Percentiles rank a stretch among this genome's conserved stretches.
These are phyloP conservation scores for Leptinotarsa rubiginosa DNA, from an alignment of 2,888 invertebrate species.

Conservation along the genomic window DNA sequence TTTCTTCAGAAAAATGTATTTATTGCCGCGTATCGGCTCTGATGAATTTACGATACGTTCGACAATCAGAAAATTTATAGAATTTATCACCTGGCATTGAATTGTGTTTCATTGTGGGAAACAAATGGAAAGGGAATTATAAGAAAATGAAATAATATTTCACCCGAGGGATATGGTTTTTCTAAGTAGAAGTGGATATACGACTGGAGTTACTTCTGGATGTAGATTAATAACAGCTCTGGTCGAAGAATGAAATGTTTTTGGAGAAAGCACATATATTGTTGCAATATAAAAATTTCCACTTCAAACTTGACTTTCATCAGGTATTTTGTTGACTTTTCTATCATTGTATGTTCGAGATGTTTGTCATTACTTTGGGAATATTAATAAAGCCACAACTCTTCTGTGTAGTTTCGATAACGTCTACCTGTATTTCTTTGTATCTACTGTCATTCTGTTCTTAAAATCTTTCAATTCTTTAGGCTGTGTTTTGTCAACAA, in stretches of 20 bases:
- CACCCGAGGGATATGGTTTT: constrained; percentile 34
- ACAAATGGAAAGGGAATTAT: constrained; percentile 35
- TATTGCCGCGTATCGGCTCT: constrained; percentile 44
- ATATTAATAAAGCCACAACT: too few species aligned
- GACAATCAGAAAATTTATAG: constrained; percentile 37
- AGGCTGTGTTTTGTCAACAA: too few species aligned
- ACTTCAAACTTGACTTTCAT: too few species aligned
- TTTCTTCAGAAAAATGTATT: constrained; percentile 47
- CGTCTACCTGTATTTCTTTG: too few species aligned
- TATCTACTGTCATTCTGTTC: too few species aligned
- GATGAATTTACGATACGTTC: constrained; percentile 33
- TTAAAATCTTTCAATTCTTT: too few species aligned
- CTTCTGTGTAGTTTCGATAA: too few species aligned
- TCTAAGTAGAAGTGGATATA: constrained; percentile 25
- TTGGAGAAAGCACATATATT: neutral
- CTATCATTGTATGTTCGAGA: too few species aligned
- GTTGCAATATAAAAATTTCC: too few species aligned
- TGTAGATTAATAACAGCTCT: neutral
- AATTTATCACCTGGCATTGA: constrained; percentile 37
- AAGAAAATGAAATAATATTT: constrained; percentile 34
- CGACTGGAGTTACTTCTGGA: neutral
- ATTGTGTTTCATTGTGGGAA: constrained; percentile 35
- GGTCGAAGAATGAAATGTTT: neutral
- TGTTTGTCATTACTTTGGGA: too few species aligned
- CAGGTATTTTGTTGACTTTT: too few species aligned